phyloP scores from a whole-genome alignment of 2,797 vertebrate species.

The Lagodon rhomboides region DNA sequence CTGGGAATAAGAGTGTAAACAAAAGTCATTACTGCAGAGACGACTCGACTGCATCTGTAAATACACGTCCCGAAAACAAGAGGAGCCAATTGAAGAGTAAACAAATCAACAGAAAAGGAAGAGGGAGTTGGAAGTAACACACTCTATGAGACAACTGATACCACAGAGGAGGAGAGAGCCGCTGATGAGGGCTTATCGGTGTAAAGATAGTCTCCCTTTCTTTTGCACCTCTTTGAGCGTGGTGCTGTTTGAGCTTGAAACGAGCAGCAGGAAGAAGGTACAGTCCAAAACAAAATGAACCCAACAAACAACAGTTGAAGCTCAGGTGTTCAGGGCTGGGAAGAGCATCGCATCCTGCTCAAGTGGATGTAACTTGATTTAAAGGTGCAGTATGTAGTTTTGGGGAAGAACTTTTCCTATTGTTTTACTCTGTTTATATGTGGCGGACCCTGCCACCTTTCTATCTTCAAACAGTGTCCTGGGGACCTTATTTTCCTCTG shows the following conservation, averaged over 20 bases:
- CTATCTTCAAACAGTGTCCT: too few species aligned
- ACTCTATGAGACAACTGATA: conserved; percentile 25
- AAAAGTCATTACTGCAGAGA: conserved; percentile 20
- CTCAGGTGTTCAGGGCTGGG: not conserved
- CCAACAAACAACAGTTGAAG: not conserved
- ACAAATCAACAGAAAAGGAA: conserved; percentile 33
- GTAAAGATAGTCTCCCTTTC: conserved; percentile 14
- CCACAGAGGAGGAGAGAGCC: conserved; percentile 5
- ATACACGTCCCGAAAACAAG: conserved; percentile 23
- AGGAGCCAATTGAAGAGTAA: not conserved
- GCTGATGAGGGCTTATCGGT: conserved; percentile 25
- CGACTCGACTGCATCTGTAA: conserved; percentile 57
- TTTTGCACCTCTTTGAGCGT: conserved; percentile 9
- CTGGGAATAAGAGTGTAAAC: conserved; percentile 38
- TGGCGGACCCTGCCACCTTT: too few species aligned
- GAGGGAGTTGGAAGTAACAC: conserved; percentile 7
- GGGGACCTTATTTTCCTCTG: too few species aligned
- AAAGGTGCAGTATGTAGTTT: too few species aligned
- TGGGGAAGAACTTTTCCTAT: too few species aligned
- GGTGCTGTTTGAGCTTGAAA: conserved; percentile 15
- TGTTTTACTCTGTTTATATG: too few species aligned
- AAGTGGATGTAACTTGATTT: not conserved
- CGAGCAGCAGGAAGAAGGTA: not conserved
- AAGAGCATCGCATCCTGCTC: not conserved
- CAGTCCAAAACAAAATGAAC: conserved; percentile 3